These are phyloP conservation scores for Dreissena polymorpha DNA, from an alignment of 1,140 invertebrate species.

Conservation along the genomic window DNA sequence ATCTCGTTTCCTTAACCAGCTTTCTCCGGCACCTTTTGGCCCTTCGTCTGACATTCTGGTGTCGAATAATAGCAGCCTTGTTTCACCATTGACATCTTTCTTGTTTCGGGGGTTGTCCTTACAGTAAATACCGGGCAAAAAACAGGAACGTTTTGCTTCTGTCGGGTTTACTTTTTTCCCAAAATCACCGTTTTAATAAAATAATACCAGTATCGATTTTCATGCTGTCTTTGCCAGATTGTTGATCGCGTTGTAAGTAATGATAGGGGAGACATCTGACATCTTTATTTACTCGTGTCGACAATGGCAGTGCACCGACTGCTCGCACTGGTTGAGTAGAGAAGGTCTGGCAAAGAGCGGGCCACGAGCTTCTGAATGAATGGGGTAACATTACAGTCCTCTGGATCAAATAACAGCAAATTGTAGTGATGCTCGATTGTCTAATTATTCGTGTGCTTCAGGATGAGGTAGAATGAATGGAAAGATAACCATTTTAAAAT, in stretches of 20 bases:
- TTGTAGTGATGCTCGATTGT: background rate
- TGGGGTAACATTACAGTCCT: constrained; percentile 34
- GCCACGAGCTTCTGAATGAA: constrained; percentile 28
- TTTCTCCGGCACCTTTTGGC: too few relatives aligned
- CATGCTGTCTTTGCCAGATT: constrained; percentile 13
- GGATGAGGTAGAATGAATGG: background rate
- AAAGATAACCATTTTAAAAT: background rate
- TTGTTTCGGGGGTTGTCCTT: too few relatives aligned
- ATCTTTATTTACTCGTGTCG: constrained; percentile 41
- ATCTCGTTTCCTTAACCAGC: too few relatives aligned
- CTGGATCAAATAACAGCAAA: background rate
- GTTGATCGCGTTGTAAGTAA: constrained; percentile 39
- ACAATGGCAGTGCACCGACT: constrained; percentile 36
- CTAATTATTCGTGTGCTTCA: background rate
- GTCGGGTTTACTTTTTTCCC: too few relatives aligned
- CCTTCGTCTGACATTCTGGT: too few relatives aligned
- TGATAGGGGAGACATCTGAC: constrained; percentile 39
- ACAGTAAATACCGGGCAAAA: too few relatives aligned
- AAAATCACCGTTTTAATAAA: too few relatives aligned
- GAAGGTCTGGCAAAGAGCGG: background rate
- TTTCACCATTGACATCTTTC: too few relatives aligned
- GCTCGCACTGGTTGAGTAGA: constrained; percentile 40
- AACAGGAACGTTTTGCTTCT: too few relatives aligned
- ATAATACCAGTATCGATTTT: constrained; percentile 19
- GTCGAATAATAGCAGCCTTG: too few relatives aligned